Base-by-base conservation (phyloP, 2,797 vertebrate genomes). In the Avahi laniger region DNA sequence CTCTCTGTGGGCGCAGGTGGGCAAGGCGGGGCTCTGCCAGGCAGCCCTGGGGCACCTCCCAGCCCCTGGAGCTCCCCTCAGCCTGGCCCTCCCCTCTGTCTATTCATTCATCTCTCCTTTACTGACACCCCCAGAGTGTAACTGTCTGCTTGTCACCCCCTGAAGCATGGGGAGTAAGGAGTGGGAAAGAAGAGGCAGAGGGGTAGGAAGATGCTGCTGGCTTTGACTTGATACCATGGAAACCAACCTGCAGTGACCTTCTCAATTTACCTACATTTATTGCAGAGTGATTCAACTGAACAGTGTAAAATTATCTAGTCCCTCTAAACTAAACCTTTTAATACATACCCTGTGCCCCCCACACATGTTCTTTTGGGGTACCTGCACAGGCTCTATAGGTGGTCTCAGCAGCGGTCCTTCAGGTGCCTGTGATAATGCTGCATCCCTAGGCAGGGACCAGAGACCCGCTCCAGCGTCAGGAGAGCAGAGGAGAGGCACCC, bases 101-200 rank as follows among this genome's bases (percentile, higher is more conserved):
- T 17, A 30, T 17, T 65, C 35, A 2, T 17, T 7, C 63, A 0
- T 2, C 24, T 15, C 17, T 13, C 12, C 72, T 59, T 50, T 30
- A 4, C 33, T 6, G 75, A 70, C 17, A 7, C 13, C 3, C 15
- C 30, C 30, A 20, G 33, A 14, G 33, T 17, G 33, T 6, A 78
- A 35, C 52, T 5, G 3, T 35, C 38, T n/a, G 26, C 35, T 84
- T 61, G 59, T n/a, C 1, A 0, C 52, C 30, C 69, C 8, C 10
- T 1, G 54, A 72, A 46, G 41, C 9, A 0, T 0, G 8, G 52
- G 80, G 43, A 30, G 10, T 0, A 4, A 50, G 6, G 12, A 4
- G 33, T 6, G 3, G 38, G 43, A n/a, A 41, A 41, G 0, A 33
- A 28, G 43, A 13, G 54, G 52, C 6, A 1, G 8, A 24, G 52